Evolutionary conservation across 2,888 invertebrate species (phyloP).

Genomic region (Drosophila subquinaria): DNA sequence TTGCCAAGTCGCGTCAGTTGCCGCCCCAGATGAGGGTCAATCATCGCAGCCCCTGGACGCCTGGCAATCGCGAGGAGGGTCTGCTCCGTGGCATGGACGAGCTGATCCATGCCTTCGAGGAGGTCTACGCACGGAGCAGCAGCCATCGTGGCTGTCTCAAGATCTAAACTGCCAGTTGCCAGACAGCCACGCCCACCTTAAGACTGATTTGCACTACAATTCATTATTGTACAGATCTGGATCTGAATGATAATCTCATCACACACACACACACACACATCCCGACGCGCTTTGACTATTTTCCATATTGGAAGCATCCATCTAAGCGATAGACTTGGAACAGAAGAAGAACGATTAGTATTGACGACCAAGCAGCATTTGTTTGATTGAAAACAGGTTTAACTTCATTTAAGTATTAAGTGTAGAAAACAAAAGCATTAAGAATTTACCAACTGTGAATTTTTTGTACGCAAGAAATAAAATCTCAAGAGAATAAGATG

Average conservation of each 20-base stretch:
- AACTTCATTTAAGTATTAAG: constrained; percentile 55
- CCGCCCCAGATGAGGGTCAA: constrained; percentile 90
- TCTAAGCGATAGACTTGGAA: constrained; percentile 36
- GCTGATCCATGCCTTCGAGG: constrained; percentile 90
- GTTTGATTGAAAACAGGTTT: constrained; percentile 75
- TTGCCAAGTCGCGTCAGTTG: constrained; percentile 95
- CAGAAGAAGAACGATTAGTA: constrained; percentile 66
- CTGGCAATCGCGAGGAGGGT: constrained; percentile 99
- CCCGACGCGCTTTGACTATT: constrained; percentile 52
- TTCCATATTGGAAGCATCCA: constrained; percentile 74
- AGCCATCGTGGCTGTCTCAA: constrained; percentile 77
- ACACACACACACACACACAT: constrained; percentile 31
- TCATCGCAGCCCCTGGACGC: constrained; percentile 93
- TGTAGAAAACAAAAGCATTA: constrained; percentile 19
- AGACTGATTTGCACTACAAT: constrained; percentile 67
- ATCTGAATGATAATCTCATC: constrained; percentile 36
- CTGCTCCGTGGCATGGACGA: constrained; percentile 96
- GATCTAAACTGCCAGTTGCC: constrained; percentile 58
- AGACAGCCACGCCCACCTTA: constrained; percentile 40
- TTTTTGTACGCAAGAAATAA: constrained; percentile 42
- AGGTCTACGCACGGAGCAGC: constrained; percentile 81
- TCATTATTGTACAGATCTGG: constrained; percentile 31
- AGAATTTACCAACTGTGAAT: constrained; percentile 39
- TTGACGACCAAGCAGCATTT: constrained; percentile 76
- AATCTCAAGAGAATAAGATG: constrained; percentile 48